These are phyloP conservation scores for Cheumatopsyche charites DNA, from an alignment of 1,140 invertebrate genomes.

Conservation along the genomic window DNA sequence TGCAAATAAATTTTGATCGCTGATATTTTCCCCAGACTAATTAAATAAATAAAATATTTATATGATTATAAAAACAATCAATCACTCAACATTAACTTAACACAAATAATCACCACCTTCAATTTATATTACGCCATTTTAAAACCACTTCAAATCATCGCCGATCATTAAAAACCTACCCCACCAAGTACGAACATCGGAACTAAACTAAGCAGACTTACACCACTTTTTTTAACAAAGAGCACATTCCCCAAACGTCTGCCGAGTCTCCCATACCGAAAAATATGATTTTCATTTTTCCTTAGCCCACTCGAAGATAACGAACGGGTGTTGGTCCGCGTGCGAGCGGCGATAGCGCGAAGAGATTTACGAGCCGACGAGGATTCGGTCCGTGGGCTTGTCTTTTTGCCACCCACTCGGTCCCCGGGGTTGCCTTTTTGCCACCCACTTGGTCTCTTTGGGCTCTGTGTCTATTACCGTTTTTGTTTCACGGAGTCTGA, in stretches of 20 bases:
- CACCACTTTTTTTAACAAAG: too few species aligned
- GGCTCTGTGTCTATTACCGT: conserved; percentile 28
- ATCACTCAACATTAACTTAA: too few species aligned
- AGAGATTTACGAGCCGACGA: conserved; percentile 5
- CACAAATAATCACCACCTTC: too few species aligned
- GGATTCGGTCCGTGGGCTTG: neutral
- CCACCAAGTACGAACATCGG: neutral
- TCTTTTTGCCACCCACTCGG: conserved; percentile 1
- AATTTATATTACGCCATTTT: too few species aligned
- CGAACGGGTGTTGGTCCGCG: conserved; percentile 21
- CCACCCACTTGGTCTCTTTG: neutral
- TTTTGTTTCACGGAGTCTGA: conserved; percentile 32
- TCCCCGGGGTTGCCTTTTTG: conserved; percentile 29
- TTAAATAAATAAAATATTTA: too few species aligned
- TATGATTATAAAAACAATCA: too few species aligned
- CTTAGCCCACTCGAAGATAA: conserved; percentile 8
- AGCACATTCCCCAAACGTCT: too few species aligned
- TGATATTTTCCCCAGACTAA: too few species aligned
- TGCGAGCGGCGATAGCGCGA: conserved; percentile 2
- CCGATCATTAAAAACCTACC: conserved; percentile 7
- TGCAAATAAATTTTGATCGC: too few species aligned
- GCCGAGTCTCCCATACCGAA: too few species aligned
- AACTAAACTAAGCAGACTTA: neutral
- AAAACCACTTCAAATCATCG: too few species aligned
- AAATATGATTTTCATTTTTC: neutral